Evolutionary conservation across 2,888 invertebrate species (phyloP), one percentile per base, ranked within the genome.

Genomic region (Clusia tigrina): DNA sequence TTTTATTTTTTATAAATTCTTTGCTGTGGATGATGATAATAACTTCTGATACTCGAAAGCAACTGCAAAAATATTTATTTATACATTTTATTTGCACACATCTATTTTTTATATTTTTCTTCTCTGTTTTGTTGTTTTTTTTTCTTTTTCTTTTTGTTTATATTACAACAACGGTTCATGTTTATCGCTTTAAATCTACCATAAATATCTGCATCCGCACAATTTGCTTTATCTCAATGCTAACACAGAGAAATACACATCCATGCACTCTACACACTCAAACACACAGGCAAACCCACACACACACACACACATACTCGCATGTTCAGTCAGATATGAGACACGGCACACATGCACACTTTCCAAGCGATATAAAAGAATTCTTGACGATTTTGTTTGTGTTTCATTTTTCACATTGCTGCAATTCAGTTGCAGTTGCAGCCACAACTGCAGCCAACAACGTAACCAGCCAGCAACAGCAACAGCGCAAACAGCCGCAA

Each of bases 401-500:
- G 12, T 32, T 9, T 32, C 3, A 6, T 2, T 9, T 48, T 48
- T 48, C 22, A 20, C 48, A 48, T 48, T 18, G 48, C 48, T 2
- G 22, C 20, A 12, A 9, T 12, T 9, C 32, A 12, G 6, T 32
- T 6, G 32, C 12, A 32, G 32, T 9, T 9, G 12, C 6, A 32
- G 32, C 32, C 32, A 32, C 12, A 32, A 12, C n/a, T n/a, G n/a
- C 42, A 42, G 12, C 3, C 42, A 2, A 42, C n/a, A 42, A 15
- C 42, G n/a, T 3, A 42, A 42, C 2, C 42, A 42, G n/a, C n/a
- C 42, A 42, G 42, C 42, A 6, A 15, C 25, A 25, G 26, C 26
- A 53, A 22, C 9, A 20, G 37, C 54, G 37, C 32, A 54, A 54
- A 37, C 18, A 54, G 54, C 54, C 54, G 37, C 54, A 54, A 54